Evolutionary conservation across 2,888 invertebrate species (phyloP).

Genomic region (Caradrina clavipalpis): DNA sequence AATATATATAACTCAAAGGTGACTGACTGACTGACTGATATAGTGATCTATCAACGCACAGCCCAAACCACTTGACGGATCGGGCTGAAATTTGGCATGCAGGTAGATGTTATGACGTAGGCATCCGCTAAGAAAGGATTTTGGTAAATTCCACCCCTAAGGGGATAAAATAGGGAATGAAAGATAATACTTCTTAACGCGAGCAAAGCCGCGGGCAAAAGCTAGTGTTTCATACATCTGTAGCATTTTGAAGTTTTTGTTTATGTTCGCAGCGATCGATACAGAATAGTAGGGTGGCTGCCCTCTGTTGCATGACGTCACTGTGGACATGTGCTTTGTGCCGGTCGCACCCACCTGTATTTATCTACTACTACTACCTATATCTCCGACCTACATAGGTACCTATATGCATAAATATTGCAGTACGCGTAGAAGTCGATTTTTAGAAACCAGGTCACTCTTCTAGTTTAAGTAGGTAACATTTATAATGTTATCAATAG

Average conservation of each 20-base stretch:
- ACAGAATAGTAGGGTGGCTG: slow-evolving; percentile 67
- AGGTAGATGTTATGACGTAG: no score
- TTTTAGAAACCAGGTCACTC: slow-evolving; percentile 63
- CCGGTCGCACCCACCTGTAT: slow-evolving; percentile 65
- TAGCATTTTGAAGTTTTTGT: slow-evolving; percentile 29
- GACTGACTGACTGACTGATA: no score
- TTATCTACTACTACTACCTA: slow-evolving; percentile 28
- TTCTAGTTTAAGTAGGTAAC: slow-evolving; percentile 43
- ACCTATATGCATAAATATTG: slow-evolving; percentile 54
- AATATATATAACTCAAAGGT: no score
- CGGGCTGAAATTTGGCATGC: no score
- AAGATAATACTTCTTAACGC: no score
- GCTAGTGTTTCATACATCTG: background rate
- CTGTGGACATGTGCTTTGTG: slow-evolving; percentile 51
- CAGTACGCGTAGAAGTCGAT: slow-evolving; percentile 52
- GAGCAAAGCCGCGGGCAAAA: no score
- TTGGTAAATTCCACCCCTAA: no score
- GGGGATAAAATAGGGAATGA: no score
- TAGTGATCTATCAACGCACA: no score
- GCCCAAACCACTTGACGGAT: no score
- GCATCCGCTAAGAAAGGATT: no score
- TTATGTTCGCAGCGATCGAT: slow-evolving; percentile 59
- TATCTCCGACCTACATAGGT: background rate
- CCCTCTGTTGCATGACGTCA: slow-evolving; percentile 72
- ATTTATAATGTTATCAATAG: background rate